These are phyloP conservation scores for Erynnis tages DNA, from an alignment of 2,888 invertebrate species.

Conservation along the genomic window DNA sequence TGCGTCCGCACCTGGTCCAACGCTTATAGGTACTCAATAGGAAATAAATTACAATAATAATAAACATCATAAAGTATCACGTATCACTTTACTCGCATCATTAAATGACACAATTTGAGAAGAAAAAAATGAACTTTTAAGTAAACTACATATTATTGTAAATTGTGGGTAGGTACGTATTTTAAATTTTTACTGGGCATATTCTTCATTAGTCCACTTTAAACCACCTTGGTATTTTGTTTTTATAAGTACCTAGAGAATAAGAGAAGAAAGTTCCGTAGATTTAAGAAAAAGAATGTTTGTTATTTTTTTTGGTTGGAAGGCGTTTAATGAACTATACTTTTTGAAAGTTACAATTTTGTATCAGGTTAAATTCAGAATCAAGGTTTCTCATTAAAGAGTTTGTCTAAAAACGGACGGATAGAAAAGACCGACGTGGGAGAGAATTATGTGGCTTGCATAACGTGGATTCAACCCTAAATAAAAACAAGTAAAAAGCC, in stretches of 20 bases:
- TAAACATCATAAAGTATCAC: background rate
- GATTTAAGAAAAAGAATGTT: background rate
- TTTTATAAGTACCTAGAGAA: background rate
- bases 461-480: background rate
- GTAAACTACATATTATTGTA: no score
- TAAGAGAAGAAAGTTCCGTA: background rate
- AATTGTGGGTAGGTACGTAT: background rate
- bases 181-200: background rate
- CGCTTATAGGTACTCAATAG: no score
- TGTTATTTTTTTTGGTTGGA: background rate
- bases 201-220: background rate
- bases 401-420: slow-evolving; percentile 14
- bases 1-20: background rate
- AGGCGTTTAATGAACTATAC: background rate
- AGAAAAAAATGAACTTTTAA: no score
- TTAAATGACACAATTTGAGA: slow-evolving; percentile 4
- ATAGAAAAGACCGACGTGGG: slow-evolving; percentile 8
- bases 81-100: slow-evolving; percentile 1
- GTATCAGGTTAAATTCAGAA: no score
- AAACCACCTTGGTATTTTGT: background rate
- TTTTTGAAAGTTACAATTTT: slow-evolving; percentile 2
- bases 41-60: slow-evolving; percentile 5
- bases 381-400: slow-evolving; percentile 1
- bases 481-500: background rate
- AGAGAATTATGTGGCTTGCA: background rate